A percentile compares a stretch with the other conserved stretches of the same genome.
phyloP scores from a whole-genome alignment of 2,113 vertebrate genomes.

The Serinus canaria region DNA sequence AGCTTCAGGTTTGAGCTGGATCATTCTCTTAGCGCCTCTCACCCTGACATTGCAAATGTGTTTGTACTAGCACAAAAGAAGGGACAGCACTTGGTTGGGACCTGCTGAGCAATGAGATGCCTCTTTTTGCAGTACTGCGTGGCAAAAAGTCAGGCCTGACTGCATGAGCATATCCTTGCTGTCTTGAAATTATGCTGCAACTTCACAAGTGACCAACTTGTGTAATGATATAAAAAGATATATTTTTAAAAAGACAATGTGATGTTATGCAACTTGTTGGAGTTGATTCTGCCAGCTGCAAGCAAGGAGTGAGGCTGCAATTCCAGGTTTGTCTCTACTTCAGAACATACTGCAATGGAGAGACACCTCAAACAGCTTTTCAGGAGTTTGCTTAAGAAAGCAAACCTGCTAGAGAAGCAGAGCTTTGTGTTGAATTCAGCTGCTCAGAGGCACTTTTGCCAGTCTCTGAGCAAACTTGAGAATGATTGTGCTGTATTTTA shows the following conservation, averaged over 20 bases:
- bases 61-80: background rate
- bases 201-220: background rate
- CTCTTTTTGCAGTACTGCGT: background rate
- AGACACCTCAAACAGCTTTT: background rate
- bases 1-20: background rate
- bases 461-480: background rate
- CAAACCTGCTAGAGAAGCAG: background rate
- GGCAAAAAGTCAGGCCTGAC: background rate
- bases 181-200: background rate
- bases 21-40: background rate
- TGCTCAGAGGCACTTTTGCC: background rate
- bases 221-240: background rate
- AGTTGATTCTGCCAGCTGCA: background rate
- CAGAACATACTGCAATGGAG: background rate
- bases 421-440: background rate
- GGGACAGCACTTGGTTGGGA: background rate
- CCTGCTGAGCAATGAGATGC: background rate
- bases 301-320: background rate
- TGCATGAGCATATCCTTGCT: background rate
- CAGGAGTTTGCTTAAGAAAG: background rate
- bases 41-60: background rate
- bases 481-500: background rate
- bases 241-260: background rate
- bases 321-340: background rate
- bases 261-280: background rate